These are phyloP conservation scores for Manis javanica DNA, from an alignment of 2,797 vertebrate genomes.

Conservation along the genomic window DNA sequence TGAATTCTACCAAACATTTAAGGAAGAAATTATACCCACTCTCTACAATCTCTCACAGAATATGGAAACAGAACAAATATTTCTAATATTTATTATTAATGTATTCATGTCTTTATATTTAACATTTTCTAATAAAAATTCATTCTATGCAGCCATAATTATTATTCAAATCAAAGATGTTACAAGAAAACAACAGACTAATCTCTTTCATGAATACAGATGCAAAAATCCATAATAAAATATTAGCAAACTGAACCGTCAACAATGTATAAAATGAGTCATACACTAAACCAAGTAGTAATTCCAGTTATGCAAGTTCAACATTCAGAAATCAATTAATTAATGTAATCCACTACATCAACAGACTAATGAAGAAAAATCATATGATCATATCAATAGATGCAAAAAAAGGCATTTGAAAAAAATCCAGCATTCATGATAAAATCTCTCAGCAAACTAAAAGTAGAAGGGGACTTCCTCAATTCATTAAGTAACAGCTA, in stretches of 20 bases:
- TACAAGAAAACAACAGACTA: neutral
- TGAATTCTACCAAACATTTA: neutral
- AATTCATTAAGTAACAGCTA: neutral
- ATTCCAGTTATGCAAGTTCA: neutral
- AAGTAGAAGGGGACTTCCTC: neutral
- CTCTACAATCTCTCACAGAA: neutral
- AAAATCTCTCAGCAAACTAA: neutral
- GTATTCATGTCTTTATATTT: too few species aligned
- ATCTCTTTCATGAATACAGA: neutral
- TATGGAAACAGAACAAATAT: neutral
- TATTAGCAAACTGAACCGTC: neutral
- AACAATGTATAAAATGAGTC: neutral
- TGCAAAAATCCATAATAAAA: neutral
- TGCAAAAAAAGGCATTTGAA: neutral
- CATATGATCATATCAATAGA: neutral
- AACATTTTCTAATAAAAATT: neutral
- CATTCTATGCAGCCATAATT: neutral
- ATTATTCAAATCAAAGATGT: neutral
- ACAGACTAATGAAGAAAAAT: neutral
- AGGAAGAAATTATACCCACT: neutral
- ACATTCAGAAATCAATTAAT: neutral
- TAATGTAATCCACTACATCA: neutral
- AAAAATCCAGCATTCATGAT: neutral
- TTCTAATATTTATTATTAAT: neutral
- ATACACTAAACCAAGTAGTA: neutral